Evolutionary conservation across 2,797 vertebrate species (phyloP), one percentile per base, ranked within the genome.

Genomic region (Gastrophryne carolinensis): DNA sequence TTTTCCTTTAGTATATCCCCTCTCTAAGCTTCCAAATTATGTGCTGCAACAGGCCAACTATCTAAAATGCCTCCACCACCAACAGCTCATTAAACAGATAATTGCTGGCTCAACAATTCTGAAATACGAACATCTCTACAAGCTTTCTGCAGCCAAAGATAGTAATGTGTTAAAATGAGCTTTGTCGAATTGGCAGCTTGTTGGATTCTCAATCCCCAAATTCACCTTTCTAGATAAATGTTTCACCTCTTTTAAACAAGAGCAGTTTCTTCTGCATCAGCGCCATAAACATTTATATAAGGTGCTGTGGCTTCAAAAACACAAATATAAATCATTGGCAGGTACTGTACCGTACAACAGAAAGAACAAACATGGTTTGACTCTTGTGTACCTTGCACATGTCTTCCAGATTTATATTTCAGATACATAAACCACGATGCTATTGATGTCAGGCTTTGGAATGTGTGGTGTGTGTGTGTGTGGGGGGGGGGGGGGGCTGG

Each of bases 321-420:
- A 69, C 52, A 56, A 41, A 61, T 70, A 70, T 75, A 75, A 75
- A 52, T 61, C 64, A 62, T 61, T 68, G 44, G 15, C 57, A 58
- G 2, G 30, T 32, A n/a, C n/a, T n/a, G n/a, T n/a, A n/a, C n/a
- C n/a, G n/a, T n/a, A 17, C n/a, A 32, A 57, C 15, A 27, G 50
- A 6, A 68, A 37, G 65, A 35, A 56, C 23, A 56, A 32, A 69
- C 6, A 35, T 39, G 54, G 23, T 39, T 39, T 54, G 65, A 27
- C 50, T 54, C 17, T 39, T 27, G 34, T 54, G 19, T 37, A n/a
- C 8, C 29, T n/a, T 56, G 53, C n/a, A 27, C n/a, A 27, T 56
- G 27, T 56, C 5, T 27, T 10, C 23, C 7, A 75, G 76, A 64
- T 3, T 10, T 71, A 65, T 82, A 78, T 63, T 79, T 81, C 82